Percentiles rank a stretch among this genome's conserved stretches.
phyloP scores from a whole-genome alignment of 2,888 invertebrate species.

The Pollenia labialis region DNA sequence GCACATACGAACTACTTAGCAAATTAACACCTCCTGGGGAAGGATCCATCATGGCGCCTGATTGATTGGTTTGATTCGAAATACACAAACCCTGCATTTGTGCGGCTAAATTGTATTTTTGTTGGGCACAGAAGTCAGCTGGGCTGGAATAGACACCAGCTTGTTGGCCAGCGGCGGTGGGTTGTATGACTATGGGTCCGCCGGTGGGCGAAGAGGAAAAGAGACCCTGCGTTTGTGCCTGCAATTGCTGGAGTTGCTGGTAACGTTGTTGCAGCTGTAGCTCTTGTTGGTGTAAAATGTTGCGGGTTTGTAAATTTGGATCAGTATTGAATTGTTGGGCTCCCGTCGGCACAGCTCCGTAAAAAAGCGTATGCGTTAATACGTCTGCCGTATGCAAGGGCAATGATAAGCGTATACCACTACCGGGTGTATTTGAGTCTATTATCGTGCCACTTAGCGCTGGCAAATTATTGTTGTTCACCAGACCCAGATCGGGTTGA shows the following conservation, averaged over 20 bases:
- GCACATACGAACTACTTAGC: conserved; percentile 80
- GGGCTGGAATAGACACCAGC: conserved; percentile 63
- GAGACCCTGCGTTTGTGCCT: conserved; percentile 82
- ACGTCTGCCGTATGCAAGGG: conserved; percentile 79
- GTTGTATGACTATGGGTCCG: conserved; percentile 77
- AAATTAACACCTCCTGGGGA: conserved; percentile 77
- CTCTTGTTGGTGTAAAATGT: conserved; percentile 82
- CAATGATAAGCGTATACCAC: conserved; percentile 74
- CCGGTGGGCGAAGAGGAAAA: conserved; percentile 76
- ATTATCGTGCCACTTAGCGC: conserved; percentile 69
- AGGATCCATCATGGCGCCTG: conserved; percentile 76
- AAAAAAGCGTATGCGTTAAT: conserved; percentile 82
- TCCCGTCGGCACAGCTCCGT: conserved; percentile 82
- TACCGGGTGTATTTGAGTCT: conserved; percentile 72
- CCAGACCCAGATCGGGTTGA: conserved; percentile 83
- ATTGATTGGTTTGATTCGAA: conserved; percentile 72
- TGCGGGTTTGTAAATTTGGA: conserved; percentile 80
- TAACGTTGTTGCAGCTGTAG: conserved; percentile 83
- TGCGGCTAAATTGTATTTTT: conserved; percentile 77
- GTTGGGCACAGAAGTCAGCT: conserved; percentile 74
- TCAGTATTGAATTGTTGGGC: conserved; percentile 80
- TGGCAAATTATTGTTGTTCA: conserved; percentile 79
- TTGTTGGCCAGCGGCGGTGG: conserved; percentile 74
- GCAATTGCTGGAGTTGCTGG: conserved; percentile 82
- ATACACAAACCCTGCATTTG: conserved; percentile 83